These are phyloP conservation scores for Theocolax elegans DNA, from an alignment of 1,140 invertebrate species.

Conservation along the genomic window DNA sequence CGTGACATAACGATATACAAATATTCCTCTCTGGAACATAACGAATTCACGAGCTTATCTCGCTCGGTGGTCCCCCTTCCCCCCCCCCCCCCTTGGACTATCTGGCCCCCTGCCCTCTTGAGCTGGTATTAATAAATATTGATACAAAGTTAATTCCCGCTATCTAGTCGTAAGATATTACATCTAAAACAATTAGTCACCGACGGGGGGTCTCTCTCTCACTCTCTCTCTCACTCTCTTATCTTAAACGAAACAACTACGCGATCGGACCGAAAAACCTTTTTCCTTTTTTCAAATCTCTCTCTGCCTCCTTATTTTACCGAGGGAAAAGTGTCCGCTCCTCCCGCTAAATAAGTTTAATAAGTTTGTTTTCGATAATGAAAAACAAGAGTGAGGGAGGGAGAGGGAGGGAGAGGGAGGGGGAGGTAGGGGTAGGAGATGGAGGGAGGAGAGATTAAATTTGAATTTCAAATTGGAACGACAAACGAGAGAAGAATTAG, in stretches of 20 bases:
- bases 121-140: slow-evolving; percentile 62
- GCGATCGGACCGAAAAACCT: slow-evolving; percentile 47
- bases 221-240: too few relatives aligned
- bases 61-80: too few relatives aligned
- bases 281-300: too few relatives aligned
- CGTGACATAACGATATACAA: too few relatives aligned
- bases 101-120: too few relatives aligned
- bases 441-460: too few relatives aligned
- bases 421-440: too few relatives aligned
- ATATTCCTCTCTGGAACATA: too few relatives aligned
- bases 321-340: not conserved
- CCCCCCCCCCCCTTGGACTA: too few relatives aligned
- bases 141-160: slow-evolving; percentile 58
- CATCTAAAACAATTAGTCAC: slow-evolving; percentile 59
- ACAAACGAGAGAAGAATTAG: slow-evolving; percentile 41
- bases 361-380: slow-evolving; percentile 36
- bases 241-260: slow-evolving; percentile 57
- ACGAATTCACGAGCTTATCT: too few relatives aligned
- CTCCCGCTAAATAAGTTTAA: slow-evolving; percentile 27
- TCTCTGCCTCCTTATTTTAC: too few relatives aligned
- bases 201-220: too few relatives aligned
- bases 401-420: slow-evolving; percentile 42
- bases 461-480: slow-evolving; percentile 41
- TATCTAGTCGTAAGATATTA: slow-evolving; percentile 50
- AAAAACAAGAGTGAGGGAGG: slow-evolving; percentile 40